These are phyloP conservation scores for Neomorphus geoffroyi DNA, from an alignment of 2,797 vertebrate species.

Conservation along the genomic window DNA sequence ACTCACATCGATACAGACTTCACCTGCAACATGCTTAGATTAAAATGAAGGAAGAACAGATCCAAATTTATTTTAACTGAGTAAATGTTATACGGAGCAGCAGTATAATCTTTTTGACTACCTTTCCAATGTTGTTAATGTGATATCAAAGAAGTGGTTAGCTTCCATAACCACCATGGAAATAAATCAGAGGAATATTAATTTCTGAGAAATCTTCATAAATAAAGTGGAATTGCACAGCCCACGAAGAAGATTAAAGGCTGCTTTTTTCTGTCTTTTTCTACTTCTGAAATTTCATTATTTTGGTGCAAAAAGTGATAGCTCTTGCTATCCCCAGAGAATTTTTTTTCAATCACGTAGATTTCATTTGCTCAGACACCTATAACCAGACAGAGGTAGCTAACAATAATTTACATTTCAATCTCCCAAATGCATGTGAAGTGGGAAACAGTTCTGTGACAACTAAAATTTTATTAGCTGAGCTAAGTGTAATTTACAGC, in stretches of 20 bases:
- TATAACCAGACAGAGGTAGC: conserved; percentile 28
- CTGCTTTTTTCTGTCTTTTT: not conserved
- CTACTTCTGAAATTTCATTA: not conserved
- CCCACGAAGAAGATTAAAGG: not conserved
- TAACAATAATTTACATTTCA: conserved; percentile 66
- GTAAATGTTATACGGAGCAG: not conserved
- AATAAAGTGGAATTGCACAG: not conserved
- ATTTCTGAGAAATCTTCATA: not conserved
- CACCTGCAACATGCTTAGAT: not conserved
- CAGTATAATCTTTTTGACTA: not conserved
- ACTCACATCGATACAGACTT: not conserved
- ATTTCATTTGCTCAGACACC: conserved; percentile 51
- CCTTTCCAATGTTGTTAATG: not conserved
- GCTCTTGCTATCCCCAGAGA: not conserved
- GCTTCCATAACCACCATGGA: not conserved
- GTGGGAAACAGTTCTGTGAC: conserved; percentile 51
- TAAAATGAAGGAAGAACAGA: not conserved
- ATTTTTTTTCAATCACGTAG: conserved; percentile 55
- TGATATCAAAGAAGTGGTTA: not conserved
- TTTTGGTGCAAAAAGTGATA: not conserved
- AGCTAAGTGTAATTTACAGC: conserved; percentile 64
- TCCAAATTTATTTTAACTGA: not conserved
- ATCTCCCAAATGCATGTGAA: conserved; percentile 56
- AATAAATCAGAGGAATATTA: not conserved
- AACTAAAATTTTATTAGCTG: conserved; percentile 66